phyloP scores from a whole-genome alignment of 2,888 invertebrate genomes.

The Melipona beecheii region DNA sequence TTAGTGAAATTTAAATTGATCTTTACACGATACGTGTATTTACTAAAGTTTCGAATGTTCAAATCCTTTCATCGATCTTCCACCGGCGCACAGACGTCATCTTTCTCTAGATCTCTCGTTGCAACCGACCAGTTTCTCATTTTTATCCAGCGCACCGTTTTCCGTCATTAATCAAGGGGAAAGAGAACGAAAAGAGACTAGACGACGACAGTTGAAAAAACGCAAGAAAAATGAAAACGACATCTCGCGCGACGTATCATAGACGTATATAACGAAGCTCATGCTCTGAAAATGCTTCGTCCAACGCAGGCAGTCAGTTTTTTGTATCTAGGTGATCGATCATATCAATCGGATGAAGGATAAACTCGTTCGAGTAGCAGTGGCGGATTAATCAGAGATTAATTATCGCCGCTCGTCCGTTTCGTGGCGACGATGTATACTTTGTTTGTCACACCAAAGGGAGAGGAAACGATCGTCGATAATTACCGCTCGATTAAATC shows the following conservation, averaged over 20 bases:
- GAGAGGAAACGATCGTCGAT: slow-evolving; percentile 4
- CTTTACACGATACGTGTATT: too few relatives aligned
- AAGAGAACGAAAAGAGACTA: background rate
- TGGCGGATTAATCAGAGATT: background rate
- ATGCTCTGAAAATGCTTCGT: background rate
- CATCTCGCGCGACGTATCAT: background rate
- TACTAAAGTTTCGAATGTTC: background rate
- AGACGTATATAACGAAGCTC: background rate
- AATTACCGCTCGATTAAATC: slow-evolving; percentile 27
- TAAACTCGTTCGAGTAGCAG: slow-evolving; percentile 2
- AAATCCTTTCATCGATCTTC: background rate
- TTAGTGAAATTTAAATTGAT: too few relatives aligned
- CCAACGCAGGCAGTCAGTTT: background rate
- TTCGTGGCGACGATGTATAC: background rate
- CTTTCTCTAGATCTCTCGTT: background rate
- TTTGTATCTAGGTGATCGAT: slow-evolving; percentile 6
- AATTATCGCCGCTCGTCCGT: slow-evolving; percentile 20
- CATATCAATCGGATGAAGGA: slow-evolving; percentile 10
- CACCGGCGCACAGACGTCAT: background rate
- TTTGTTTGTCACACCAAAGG: background rate
- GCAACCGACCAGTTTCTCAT: background rate
- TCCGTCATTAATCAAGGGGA: background rate
- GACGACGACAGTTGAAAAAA: background rate
- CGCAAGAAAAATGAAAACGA: background rate
- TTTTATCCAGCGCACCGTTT: background rate